Evolutionary conservation across 2,888 invertebrate species (phyloP).

Genomic region (Vanessa cardui): DNA sequence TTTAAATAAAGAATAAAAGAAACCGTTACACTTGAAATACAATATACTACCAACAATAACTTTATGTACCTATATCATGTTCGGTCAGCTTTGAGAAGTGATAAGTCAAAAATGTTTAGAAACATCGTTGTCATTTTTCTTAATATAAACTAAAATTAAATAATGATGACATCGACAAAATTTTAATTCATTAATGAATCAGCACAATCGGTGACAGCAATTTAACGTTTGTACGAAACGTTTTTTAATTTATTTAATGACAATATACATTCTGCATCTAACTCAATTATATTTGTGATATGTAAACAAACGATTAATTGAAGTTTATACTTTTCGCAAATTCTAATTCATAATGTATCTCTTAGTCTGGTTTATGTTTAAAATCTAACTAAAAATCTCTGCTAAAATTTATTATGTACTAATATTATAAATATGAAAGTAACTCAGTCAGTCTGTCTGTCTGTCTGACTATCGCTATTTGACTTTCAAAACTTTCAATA

Average conservation of each 20-base stretch:
- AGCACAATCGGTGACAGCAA: constrained; percentile 10
- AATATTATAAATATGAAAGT: no score
- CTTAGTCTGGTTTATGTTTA: no score
- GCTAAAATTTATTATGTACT: no score
- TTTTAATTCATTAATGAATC: constrained; percentile 30
- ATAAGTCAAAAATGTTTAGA: constrained; percentile 6
- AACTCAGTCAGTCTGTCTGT: no score
- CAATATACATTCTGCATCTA: background rate
- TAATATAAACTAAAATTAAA: constrained; percentile 12
- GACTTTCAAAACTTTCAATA: no score
- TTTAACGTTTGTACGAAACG: constrained; percentile 2
- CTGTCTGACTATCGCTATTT: no score
- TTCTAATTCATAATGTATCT: no score
- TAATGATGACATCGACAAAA: constrained; percentile 23
- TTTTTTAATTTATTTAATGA: constrained; percentile 13
- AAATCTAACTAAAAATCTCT: no score
- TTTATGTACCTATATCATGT: constrained; percentile 1
- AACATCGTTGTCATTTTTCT: constrained; percentile 11
- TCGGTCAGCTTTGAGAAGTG: background rate
- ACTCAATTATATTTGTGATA: background rate
- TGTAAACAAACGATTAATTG: no score
- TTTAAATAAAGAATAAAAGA: constrained; percentile 18
- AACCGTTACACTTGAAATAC: constrained; percentile 4
- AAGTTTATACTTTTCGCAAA: no score
- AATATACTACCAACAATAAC: background rate